Base-by-base conservation (phyloP, 1,140 invertebrate genomes). In the Lordiphosa collinella region DNA sequence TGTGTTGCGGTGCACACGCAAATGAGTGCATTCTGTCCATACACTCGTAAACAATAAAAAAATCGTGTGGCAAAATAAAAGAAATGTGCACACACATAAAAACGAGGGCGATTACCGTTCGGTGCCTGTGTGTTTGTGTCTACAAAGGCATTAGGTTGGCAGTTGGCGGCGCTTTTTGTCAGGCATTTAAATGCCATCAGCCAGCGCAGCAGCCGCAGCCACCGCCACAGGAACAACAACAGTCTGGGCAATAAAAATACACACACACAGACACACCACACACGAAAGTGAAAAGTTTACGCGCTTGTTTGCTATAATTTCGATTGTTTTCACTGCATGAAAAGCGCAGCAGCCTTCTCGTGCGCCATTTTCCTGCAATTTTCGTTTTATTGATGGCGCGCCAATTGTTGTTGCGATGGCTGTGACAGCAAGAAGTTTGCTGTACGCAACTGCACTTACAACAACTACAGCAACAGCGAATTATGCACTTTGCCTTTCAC, bases 251-350 rank as follows among this genome's bases (percentile, higher is more conserved):
- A 76, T 76, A 82, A 76, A 84, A 84, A 66, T 35, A 54, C 22
- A 63, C 44, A 34, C 32, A 50, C 29, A 43, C 14, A 50, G 35
- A 49, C 36, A 37, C 34, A 31, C 37, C 37, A 50, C 50, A 79
- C 56, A 60, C 71, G 71, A 76, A 82, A 84, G 76, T 78, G 76
- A 76, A 82, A 84, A 82, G 57, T 82, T 82, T 76, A 76, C 76
- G 76, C 76, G 71, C 76, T 82, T 82, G 76, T 82, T 82, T 84
- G 78, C 72, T 69, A 82, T 82, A 82, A 82, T 82, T 82, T 84
- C 78, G 78, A 82, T 82, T 82, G 78, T 82, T 82, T 84, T 82
- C 68, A 72, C 79, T 84, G 68, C 59, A 57, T 50, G 48, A 50
- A 50, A 50, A 36, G 25, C 25, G 32, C 41, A 34, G 34, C 11